Percentiles rank a stretch among this genome's conserved stretches.
Conservation (phyloP, 2,797 vertebrate species). For the Danio choprae region DNA sequence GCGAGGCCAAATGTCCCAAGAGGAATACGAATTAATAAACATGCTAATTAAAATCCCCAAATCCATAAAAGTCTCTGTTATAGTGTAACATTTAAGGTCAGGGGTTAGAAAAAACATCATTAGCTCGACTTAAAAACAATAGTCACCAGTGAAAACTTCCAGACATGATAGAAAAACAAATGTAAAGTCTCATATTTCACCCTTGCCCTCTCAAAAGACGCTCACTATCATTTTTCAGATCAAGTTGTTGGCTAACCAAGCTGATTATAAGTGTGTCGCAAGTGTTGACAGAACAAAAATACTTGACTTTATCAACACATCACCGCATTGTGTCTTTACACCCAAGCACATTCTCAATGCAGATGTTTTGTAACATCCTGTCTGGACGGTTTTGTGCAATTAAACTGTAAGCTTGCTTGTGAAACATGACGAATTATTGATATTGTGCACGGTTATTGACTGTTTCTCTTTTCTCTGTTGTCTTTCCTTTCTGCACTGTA, state of each 20-base stretch:
- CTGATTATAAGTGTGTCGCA: conserved; percentile 27
- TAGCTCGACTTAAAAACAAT: neutral
- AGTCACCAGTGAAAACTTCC: neutral
- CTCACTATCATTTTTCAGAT: conserved; percentile 27
- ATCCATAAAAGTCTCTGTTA: neutral
- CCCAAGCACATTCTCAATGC: neutral
- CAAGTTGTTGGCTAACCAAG: conserved; percentile 16
- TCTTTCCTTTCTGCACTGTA: conserved; percentile 46
- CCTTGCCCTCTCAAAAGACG: conserved; percentile 12
- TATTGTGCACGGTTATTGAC: neutral
- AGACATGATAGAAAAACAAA: conserved; percentile 18
- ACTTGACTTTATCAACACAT: conserved; percentile 34
- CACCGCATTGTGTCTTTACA: neutral
- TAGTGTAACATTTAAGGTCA: neutral
- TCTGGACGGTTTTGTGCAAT: conserved; percentile 2
- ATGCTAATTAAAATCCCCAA: conserved; percentile 12
- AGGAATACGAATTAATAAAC: conserved; percentile 5
- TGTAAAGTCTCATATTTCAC: neutral
- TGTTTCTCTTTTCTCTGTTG: conserved; percentile 50
- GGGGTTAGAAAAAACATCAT: neutral
- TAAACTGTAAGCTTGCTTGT: neutral
- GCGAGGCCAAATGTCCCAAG: neutral
- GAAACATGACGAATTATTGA: neutral
- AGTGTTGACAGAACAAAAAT: conserved; percentile 10
- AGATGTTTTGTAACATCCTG: conserved; percentile 28